These are phyloP conservation scores for Cichlasoma orientale DNA, from an alignment of 2,797 vertebrate genomes.

Conservation along the genomic window DNA sequence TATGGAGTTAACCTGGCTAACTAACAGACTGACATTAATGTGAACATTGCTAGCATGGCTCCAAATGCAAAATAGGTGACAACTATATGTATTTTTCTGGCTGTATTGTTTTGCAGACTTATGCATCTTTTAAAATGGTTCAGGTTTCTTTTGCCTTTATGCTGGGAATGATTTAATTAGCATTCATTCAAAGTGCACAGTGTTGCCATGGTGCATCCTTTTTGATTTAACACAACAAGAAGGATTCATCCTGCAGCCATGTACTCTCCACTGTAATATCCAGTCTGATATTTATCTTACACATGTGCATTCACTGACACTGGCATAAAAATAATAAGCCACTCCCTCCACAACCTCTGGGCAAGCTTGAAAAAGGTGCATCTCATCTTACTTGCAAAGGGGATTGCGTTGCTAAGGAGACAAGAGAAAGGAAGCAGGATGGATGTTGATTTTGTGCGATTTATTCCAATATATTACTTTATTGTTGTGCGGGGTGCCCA, in stretches of 20 bases:
- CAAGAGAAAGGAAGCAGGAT: constrained; percentile 50
- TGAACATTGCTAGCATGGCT: background rate
- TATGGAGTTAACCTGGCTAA: background rate
- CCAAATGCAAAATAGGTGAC: no score
- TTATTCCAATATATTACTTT: constrained; percentile 62
- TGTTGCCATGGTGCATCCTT: background rate
- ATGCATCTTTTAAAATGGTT: background rate
- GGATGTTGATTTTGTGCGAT: constrained; percentile 65
- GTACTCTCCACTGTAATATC: background rate
- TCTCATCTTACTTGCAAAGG: constrained; percentile 69
- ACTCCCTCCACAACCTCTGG: constrained; percentile 44
- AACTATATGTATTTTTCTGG: no score
- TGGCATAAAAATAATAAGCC: constrained; percentile 34
- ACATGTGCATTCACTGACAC: constrained; percentile 12
- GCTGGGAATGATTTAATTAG: background rate
- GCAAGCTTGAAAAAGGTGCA: constrained; percentile 47
- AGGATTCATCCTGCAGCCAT: background rate
- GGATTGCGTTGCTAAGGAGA: constrained; percentile 77
- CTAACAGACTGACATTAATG: background rate
- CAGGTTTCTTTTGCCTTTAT: background rate
- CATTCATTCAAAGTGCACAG: background rate
- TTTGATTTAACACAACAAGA: background rate
- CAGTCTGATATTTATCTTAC: constrained; percentile 16
- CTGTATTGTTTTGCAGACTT: background rate
- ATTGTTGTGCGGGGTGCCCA: constrained; percentile 57